These are phyloP conservation scores for Neogobius melanostomus DNA, from an alignment of 2,113 vertebrate species.

Conservation along the genomic window DNA sequence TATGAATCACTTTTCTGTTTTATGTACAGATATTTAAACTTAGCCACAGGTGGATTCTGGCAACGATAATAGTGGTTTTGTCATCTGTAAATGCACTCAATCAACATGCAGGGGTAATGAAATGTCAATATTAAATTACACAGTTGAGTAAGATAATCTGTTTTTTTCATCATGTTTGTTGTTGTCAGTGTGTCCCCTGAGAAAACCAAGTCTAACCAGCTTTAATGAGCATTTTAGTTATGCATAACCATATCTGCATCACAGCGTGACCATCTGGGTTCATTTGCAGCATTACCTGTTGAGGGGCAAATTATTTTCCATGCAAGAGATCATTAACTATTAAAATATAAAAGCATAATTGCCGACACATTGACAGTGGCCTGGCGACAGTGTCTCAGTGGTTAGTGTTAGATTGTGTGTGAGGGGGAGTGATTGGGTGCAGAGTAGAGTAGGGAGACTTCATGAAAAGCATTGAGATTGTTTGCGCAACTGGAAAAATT, in stretches of 20 bases:
- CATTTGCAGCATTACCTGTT: background rate
- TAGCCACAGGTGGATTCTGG: background rate
- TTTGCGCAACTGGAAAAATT: no score
- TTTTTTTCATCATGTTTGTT: background rate
- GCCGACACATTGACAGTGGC: no score
- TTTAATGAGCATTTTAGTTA: slow-evolving; percentile 8
- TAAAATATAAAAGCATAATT: background rate
- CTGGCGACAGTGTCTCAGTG: no score
- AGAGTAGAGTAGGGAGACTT: no score
- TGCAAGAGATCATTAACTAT: background rate
- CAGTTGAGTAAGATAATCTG: background rate
- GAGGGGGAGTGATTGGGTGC: no score
- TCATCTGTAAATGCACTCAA: background rate
- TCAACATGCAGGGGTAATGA: slow-evolving; percentile 10
- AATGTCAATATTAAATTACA: slow-evolving; percentile 3
- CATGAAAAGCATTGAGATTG: no score
- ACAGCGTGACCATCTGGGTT: background rate
- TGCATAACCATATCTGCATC: background rate
- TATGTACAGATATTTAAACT: background rate
- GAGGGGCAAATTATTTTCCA: background rate
- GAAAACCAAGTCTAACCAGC: background rate
- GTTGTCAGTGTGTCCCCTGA: slow-evolving; percentile 4
- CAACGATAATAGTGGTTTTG: background rate
- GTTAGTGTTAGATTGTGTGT: no score
- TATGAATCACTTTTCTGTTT: slow-evolving; percentile 33